Percentiles rank a stretch among this genome's conserved stretches.
Conservation (phyloP, 2,888 invertebrate genomes). For the Patella caerulea region DNA sequence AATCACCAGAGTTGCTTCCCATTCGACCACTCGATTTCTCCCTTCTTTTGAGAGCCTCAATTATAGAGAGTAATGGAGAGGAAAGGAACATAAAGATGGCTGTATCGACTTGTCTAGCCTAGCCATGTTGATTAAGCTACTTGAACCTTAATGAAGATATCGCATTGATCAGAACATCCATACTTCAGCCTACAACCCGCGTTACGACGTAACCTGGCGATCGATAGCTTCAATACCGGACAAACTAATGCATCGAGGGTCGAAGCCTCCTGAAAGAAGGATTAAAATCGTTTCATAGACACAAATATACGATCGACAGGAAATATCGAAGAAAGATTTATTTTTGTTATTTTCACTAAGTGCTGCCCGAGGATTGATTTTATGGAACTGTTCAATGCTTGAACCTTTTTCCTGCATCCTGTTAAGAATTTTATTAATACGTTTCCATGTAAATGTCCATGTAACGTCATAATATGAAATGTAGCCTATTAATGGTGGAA, state of each 20-base stretch:
- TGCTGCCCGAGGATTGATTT: neutral
- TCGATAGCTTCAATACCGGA: neutral
- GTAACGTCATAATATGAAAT: too few species aligned
- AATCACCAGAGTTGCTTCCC: too few species aligned
- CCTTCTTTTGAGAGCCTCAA: conserved; percentile 1
- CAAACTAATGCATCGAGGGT: conserved; percentile 10
- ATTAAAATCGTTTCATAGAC: neutral
- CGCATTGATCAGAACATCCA: neutral
- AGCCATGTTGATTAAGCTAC: neutral
- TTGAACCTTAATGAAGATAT: conserved; percentile 11
- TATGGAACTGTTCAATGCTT: neutral
- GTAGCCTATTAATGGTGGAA: too few species aligned
- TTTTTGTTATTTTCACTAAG: neutral
- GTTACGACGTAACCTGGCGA: neutral
- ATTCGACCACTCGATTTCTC: conserved; percentile 1
- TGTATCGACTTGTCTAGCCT: conserved; percentile 3
- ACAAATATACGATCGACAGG: neutral
- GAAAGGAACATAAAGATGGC: neutral
- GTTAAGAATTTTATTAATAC: too few species aligned
- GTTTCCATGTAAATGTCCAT: too few species aligned
- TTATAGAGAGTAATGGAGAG: conserved; percentile 10
- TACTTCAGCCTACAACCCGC: neutral
- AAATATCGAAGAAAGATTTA: neutral
- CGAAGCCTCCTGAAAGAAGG: neutral
- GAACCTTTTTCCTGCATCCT: too few species aligned